Evolutionary conservation across 2,888 invertebrate genomes (phyloP).

Genomic region (Exocentrus adspersus): DNA sequence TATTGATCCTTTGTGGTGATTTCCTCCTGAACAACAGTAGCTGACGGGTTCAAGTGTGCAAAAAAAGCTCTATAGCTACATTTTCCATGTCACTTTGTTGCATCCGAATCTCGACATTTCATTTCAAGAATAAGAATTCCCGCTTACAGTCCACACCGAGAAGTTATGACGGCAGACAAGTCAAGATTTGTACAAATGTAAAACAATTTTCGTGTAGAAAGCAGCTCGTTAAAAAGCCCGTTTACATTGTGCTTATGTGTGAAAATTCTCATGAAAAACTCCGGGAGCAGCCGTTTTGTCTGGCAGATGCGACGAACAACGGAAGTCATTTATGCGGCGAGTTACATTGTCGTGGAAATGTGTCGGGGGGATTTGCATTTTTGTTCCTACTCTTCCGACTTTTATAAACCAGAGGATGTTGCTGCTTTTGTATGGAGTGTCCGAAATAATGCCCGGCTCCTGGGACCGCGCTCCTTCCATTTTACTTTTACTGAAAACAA

Average conservation of each 20-base stretch:
- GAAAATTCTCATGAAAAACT: slow-evolving; percentile 21
- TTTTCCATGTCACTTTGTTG: slow-evolving; percentile 4
- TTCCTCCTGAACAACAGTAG: too few relatives aligned
- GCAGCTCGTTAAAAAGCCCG: slow-evolving; percentile 33
- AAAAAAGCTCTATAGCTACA: background rate
- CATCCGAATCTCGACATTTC: background rate
- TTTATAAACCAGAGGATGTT: background rate
- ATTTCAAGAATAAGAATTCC: slow-evolving; percentile 1
- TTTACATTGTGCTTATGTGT: slow-evolving; percentile 32
- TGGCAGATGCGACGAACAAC: slow-evolving; percentile 29
- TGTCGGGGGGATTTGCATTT: slow-evolving; percentile 28
- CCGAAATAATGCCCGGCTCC: too few relatives aligned
- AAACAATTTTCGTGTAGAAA: slow-evolving; percentile 30
- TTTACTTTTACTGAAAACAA: too few relatives aligned
- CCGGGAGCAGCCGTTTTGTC: slow-evolving; percentile 22
- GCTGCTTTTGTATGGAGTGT: background rate
- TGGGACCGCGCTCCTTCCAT: too few relatives aligned
- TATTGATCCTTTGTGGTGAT: too few relatives aligned
- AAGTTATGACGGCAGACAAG: background rate
- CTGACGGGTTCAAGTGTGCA: too few relatives aligned
- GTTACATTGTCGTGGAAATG: slow-evolving; percentile 37
- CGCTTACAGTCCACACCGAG: slow-evolving; percentile 8
- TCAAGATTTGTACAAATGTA: slow-evolving; percentile 24
- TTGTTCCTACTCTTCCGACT: background rate
- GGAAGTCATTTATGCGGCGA: slow-evolving; percentile 38